These are phyloP conservation scores for Hoplodrina blanda DNA, from an alignment of 2,888 invertebrate genomes.

Conservation along the genomic window DNA sequence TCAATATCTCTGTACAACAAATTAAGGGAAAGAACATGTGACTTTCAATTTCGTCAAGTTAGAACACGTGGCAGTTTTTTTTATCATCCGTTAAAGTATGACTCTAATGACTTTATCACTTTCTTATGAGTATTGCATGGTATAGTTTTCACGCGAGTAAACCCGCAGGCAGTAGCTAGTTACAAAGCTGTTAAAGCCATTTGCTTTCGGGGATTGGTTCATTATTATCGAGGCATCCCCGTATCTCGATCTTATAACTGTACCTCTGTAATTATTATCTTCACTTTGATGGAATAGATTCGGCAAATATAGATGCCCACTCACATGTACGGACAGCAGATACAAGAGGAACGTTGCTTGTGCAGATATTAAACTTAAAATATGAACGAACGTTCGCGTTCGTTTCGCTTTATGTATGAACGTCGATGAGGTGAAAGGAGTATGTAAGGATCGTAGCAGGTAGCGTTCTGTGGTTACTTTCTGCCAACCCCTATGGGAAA, in stretches of 20 bases:
- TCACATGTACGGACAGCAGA: constrained; percentile 67
- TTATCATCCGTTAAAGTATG: too few relatives aligned
- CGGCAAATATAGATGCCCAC: constrained; percentile 87
- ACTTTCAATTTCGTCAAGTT: too few relatives aligned
- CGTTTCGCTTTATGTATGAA: too few relatives aligned
- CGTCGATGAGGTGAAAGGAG: too few relatives aligned
- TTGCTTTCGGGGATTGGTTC: constrained; percentile 49
- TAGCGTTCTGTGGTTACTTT: too few relatives aligned
- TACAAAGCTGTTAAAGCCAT: constrained; percentile 56
- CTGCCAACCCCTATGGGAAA: too few relatives aligned
- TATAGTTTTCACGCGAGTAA: background rate
- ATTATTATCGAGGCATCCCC: constrained; percentile 43
- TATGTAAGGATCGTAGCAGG: too few relatives aligned
- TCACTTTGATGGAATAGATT: constrained; percentile 88
- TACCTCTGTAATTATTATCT: constrained; percentile 87
- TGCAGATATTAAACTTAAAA: background rate
- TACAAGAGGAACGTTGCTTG: background rate
- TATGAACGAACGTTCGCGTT: too few relatives aligned
- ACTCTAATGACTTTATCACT: background rate
- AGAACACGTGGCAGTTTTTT: too few relatives aligned
- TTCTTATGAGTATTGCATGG: background rate
- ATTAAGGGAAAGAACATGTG: too few relatives aligned
- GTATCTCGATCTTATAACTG: constrained; percentile 86
- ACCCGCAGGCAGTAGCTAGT: constrained; percentile 9
- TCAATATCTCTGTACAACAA: too few relatives aligned